Conservation (phyloP, 2,888 invertebrate genomes). For the Pecten maximus region DNA sequence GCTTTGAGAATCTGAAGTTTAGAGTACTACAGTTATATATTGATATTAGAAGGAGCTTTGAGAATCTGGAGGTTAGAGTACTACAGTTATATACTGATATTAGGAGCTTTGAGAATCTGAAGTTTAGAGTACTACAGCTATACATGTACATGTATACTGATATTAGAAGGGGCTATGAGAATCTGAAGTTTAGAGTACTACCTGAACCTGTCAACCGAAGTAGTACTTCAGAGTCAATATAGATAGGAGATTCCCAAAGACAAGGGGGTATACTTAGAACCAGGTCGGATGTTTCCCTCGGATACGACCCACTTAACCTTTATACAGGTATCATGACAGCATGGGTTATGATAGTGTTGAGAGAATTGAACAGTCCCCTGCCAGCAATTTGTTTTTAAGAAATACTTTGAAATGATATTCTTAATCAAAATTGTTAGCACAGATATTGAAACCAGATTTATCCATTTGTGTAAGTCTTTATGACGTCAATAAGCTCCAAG, state of each 20-base stretch:
- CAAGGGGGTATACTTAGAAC: not conserved
- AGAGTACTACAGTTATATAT: no score
- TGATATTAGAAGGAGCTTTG: no score
- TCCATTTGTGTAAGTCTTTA: not conserved
- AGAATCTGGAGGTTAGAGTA: no score
- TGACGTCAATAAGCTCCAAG: not conserved
- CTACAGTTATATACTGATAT: no score
- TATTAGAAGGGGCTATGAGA: no score
- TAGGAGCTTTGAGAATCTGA: no score
- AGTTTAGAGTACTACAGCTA: no score
- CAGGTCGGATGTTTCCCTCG: no score
- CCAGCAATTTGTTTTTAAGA: conserved; percentile 35
- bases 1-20: no score
- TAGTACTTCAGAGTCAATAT: not conserved
- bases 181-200: not conserved
- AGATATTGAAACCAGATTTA: conserved; percentile 12
- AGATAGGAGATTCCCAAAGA: not conserved
- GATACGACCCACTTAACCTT: not conserved
- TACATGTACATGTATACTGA: no score
- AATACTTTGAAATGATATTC: conserved; percentile 35
- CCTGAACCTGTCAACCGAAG: not conserved
- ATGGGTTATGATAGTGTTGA: conserved; percentile 11
- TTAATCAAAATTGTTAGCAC: not conserved
- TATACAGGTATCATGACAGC: not conserved
- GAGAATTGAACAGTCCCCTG: not conserved